Base-by-base conservation (phyloP, 2,113 vertebrate genomes). In the Pipa parva region DNA sequence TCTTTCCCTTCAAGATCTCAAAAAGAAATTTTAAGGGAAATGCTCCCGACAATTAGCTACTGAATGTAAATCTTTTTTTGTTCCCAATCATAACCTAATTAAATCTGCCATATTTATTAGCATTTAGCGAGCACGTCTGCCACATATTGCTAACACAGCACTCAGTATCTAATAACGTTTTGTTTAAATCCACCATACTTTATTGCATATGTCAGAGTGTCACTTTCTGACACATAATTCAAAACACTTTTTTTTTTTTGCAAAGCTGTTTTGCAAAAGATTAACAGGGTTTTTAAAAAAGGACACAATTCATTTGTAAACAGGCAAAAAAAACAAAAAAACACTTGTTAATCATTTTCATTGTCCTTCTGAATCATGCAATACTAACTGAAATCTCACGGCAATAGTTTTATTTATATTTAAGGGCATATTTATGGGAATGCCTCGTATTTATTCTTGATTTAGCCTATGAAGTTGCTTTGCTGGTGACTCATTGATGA, bases 51-150 rank as follows among this genome's bases (percentile, higher is more conserved):
- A 72, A 78, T 78, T 74, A 78, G 54, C 63, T 74, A 8, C 37
- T 25, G 15, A 63, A 25, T 37, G 63, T 59, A 71, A 76, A 72
- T 77, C 15, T 2, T 72, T 63, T 71, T 72, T 63, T 71, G 77
- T 26, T 52, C 20, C 51, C 60, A 77, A 77, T 68, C 61, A 72
- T 73, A 73, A 72, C 75, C 76, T 76, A 76, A 60, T 79, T 83
- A 69, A 72, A 74, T 74, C 65, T 63, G 75, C 60, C 17, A 42
- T 17, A 37, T 74, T 75, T 75, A 77, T 72, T 78, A 66, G 33
- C 24, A 71, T 72, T 74, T 78, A 75, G 78, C 63, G 83, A 79
- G 36, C 55, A 73, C 63, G 74, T 78, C 76, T 71, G 29, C 73
- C 66, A 75, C 31, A 42, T 75, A 59, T 63, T 71, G 58, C 72